phyloP scores from a whole-genome alignment of 35 echinoderm and acorn worm species.

The Ophiothrix spiculata region DNA sequence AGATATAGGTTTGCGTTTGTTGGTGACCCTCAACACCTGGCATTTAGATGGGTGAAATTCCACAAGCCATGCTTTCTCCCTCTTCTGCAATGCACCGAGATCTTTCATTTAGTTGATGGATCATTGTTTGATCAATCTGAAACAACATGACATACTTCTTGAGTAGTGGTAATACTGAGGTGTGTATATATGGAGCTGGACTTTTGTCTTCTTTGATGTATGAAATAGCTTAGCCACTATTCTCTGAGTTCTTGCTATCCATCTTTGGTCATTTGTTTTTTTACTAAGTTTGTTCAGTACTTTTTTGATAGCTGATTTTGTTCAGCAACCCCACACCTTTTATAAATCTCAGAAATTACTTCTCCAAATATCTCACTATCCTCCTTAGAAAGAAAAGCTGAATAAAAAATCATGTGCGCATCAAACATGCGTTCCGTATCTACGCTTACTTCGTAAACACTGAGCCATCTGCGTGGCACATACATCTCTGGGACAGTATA shows the following conservation, averaged over 20 bases:
- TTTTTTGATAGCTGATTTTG: conserved; percentile 18
- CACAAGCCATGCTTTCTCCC: too few relatives aligned
- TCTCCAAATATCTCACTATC: conserved; percentile 25
- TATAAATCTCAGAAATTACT: conserved; percentile 41
- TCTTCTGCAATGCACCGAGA: too few relatives aligned
- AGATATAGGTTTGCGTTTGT: too few relatives aligned
- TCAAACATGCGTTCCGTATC: conserved; percentile 34
- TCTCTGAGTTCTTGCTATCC: conserved; percentile 34
- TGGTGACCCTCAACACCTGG: too few relatives aligned
- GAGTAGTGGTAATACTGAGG: conserved; percentile 45
- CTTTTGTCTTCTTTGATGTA: conserved; percentile 32
- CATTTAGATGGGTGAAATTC: too few relatives aligned
- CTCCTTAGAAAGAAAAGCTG: conserved; percentile 27
- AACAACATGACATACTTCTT: conserved; percentile 67
- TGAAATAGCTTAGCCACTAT: conserved; percentile 44
- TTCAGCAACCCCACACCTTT: conserved; percentile 20
- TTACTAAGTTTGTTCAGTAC: conserved; percentile 33
- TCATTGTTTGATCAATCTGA: conserved; percentile 28
- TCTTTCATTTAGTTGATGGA: conserved; percentile 63
- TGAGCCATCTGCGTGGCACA: conserved; percentile 49
- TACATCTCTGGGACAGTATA: conserved; percentile 10
- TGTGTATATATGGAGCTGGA: conserved; percentile 28
- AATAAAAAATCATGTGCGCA: conserved; percentile 49
- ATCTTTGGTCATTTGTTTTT: conserved; percentile 48
- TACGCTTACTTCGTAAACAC: conserved; percentile 49